These are phyloP conservation scores for Drosophila orosa DNA, from an alignment of 1,140 invertebrate species.

Conservation along the genomic window DNA sequence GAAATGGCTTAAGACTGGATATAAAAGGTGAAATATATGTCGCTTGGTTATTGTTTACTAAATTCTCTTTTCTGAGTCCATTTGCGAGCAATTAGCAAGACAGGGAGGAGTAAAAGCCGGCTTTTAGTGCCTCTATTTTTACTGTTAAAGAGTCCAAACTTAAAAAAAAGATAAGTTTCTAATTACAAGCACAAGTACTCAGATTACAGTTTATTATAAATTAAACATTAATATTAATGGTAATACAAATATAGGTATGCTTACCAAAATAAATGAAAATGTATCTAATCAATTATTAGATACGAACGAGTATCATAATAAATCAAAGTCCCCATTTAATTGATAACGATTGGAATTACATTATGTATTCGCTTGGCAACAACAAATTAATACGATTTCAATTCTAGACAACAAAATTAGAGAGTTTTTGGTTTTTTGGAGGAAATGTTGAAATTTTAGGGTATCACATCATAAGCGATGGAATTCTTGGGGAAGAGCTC, in stretches of 20 bases:
- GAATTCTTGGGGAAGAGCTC: slow-evolving; percentile 1
- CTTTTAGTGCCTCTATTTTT: not conserved
- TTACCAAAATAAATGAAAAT: not conserved
- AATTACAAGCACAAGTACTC: not conserved
- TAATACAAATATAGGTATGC: not conserved
- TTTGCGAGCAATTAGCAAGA: not conserved
- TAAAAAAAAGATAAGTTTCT: too few relatives aligned
- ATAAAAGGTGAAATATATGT: not conserved
- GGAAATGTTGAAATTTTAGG: not conserved
- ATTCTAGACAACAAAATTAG: not conserved
- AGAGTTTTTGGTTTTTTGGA: not conserved
- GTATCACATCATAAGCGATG: not conserved
- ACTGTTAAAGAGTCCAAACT: not conserved
- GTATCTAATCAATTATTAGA: not conserved
- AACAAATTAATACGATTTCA: not conserved
- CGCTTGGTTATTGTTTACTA: not conserved
- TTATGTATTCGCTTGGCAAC: not conserved
- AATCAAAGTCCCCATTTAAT: not conserved
- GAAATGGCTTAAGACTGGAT: not conserved
- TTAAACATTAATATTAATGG: not conserved
- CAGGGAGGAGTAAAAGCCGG: not conserved
- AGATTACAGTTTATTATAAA: too few relatives aligned
- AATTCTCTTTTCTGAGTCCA: not conserved
- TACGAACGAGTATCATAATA: not conserved
- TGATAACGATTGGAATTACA: not conserved